Evolutionary conservation across 2,888 invertebrate genomes (phyloP).

Genomic region (Tortrix viridana): DNA sequence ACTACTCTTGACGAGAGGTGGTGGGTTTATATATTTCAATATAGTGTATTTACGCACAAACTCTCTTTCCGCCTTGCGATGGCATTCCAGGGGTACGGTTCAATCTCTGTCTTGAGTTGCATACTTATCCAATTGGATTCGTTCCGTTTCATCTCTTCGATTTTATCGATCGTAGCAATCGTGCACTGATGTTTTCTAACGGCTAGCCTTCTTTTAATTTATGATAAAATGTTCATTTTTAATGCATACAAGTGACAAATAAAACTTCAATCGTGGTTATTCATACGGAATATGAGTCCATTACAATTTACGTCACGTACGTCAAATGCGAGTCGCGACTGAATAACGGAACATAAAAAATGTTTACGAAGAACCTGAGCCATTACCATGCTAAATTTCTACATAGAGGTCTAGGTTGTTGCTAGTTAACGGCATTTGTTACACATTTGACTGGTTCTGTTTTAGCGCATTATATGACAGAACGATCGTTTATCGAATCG

Average conservation of each 20-base stretch:
- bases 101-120: constrained; percentile 3
- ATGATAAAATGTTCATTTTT: constrained; percentile 4
- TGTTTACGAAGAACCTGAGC: constrained; percentile 60
- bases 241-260: constrained; percentile 8
- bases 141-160: constrained; percentile 29
- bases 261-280: constrained; percentile 49
- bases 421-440: constrained; percentile 54
- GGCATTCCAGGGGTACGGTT: constrained; percentile 24
- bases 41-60: constrained; percentile 63
- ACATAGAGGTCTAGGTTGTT: constrained; percentile 55
- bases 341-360: constrained; percentile 64
- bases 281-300: constrained; percentile 48
- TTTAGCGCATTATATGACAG: constrained; percentile 17
- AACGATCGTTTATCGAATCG: not conserved
- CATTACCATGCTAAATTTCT: constrained; percentile 63
- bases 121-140: constrained; percentile 33
- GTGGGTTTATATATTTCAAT: constrained; percentile 74
- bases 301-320: constrained; percentile 66
- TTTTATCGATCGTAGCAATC: no score
- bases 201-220: constrained; percentile 25
- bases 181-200: constrained; percentile 24
- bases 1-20: constrained; percentile 74
- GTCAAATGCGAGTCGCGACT: constrained; percentile 58
- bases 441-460: constrained; percentile 24
- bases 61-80: constrained; percentile 53